phyloP scores from a whole-genome alignment of 2,113 vertebrate species.

The Forbesichthys papilliferus region DNA sequence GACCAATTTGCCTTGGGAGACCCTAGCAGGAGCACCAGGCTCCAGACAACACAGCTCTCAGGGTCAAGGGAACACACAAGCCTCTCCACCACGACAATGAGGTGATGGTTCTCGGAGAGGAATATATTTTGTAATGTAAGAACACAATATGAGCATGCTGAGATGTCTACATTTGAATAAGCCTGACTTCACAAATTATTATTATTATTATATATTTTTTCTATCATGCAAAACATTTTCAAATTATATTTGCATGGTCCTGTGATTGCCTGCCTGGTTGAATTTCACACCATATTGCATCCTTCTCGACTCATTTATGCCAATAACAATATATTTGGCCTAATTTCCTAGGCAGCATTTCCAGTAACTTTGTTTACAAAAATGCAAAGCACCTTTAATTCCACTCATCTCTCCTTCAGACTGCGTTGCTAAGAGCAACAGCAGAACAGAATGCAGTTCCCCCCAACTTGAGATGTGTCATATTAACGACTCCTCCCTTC shows the following conservation, averaged over 20 bases:
- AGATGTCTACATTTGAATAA: not conserved
- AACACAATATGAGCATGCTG: not conserved
- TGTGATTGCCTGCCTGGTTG: not conserved
- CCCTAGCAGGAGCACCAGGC: too few species aligned
- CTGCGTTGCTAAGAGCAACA: slow-evolving; percentile 1
- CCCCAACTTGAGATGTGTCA: slow-evolving; percentile 27
- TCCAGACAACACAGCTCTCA: too few species aligned
- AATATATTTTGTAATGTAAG: not conserved
- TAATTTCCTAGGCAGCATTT: not conserved
- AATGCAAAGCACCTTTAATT: not conserved
- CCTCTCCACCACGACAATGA: too few species aligned
- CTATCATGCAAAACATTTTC: not conserved
- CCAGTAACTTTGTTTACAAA: not conserved
- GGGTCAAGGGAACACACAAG: too few species aligned
- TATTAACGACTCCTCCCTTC: slow-evolving; percentile 37
- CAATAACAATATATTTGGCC: not conserved
- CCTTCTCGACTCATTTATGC: not conserved
- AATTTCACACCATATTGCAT: not conserved
- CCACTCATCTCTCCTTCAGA: not conserved
- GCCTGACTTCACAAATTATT: not conserved
- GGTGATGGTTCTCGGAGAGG: too few species aligned
- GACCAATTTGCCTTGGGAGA: too few species aligned
- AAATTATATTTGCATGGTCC: not conserved
- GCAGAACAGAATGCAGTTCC: slow-evolving; percentile 24
- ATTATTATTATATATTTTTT: not conserved